Evolutionary conservation across 2,888 invertebrate species (phyloP), one percentile per base, ranked within the genome.

Genomic region (Halictus quadricinctus): DNA sequence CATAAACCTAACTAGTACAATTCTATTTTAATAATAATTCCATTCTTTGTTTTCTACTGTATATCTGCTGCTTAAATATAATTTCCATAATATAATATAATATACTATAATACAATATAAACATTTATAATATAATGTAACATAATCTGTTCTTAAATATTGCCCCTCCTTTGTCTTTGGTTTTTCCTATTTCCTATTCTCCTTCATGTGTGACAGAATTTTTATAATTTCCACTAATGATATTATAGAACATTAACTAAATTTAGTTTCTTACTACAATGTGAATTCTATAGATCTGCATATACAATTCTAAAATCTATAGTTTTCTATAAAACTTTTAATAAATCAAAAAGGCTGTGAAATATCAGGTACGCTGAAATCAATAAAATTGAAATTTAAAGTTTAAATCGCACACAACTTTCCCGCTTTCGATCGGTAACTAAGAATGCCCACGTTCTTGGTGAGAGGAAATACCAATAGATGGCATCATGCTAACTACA

Each of bases 171-270:
- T 46, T 46, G 46, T 13, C 13, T 46, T 46, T 8, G 46, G 13
- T 13, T 13, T 13, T 46, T 46, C 46, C 13, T 13, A 46, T 46
- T 46, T 0, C 46, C 46, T 46, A 46, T 46, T 46, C 46, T 46
- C 46, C 46, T 12, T 12, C 46, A 46, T 46, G 12, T 0, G 2
- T 12, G 46, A 46, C 46, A 46, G 13, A 46, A 46, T 46, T 46
- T 46, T 46, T 46, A 46, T 13, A 13, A 46, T 46, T 46, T 4
- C 46, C 29, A 12, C 29, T 15, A 15, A 46, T 64, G 43, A 64
- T 7, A 15, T 66, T 25, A 76, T 50, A 86, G 78, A 60, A 60
- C 25, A 12, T 60, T 60, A 5, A 5, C n/a, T 58, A 25, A 54
- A 54, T 21, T 21, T 54, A 8, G 21, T 36, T 36, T 36, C 36